phyloP scores from a whole-genome alignment of 1,140 invertebrate species.

The Coelopa frigida region DNA sequence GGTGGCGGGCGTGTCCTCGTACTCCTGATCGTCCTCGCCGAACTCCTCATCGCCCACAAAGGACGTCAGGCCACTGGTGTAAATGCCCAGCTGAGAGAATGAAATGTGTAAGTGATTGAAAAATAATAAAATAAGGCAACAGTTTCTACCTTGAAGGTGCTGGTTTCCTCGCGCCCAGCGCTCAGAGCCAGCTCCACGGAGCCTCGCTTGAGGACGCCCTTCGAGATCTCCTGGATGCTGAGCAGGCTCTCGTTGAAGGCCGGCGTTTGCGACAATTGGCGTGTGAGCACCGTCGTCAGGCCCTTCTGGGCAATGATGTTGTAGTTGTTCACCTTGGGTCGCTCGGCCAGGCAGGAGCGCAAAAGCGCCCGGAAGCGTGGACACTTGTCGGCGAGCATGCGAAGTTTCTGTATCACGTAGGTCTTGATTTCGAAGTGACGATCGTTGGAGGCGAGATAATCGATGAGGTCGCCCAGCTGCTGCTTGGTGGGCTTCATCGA shows the following conservation, averaged over 20 bases:
- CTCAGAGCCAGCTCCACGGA: constrained; percentile 64
- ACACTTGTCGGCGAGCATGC: constrained; percentile 53
- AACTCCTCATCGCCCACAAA: constrained; percentile 52
- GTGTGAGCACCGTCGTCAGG: constrained; percentile 62
- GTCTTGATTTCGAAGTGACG: constrained; percentile 59
- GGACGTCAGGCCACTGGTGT: constrained; percentile 67
- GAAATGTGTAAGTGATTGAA: not conserved
- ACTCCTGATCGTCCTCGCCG: constrained; percentile 49
- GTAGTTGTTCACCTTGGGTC: constrained; percentile 57
- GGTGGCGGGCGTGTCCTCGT: constrained; percentile 54
- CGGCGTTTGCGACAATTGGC: constrained; percentile 51
- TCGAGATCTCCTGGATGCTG: constrained; percentile 66
- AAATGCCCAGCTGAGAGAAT: constrained; percentile 64
- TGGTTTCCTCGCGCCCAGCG: constrained; percentile 47
- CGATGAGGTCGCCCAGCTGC: constrained; percentile 49
- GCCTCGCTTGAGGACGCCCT: constrained; percentile 68
- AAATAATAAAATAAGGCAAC: not conserved
- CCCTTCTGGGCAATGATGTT: constrained; percentile 58
- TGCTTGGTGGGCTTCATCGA: constrained; percentile 50
- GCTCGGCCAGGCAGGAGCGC: constrained; percentile 37
- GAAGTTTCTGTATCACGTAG: constrained; percentile 57
- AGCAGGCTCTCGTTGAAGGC: constrained; percentile 64
- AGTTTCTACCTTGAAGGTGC: constrained; percentile 46
- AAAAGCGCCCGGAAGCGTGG: constrained; percentile 45
- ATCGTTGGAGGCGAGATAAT: constrained; percentile 50